Conservation (phyloP, 35 echinoderm and acorn worm species). For the Heliocidaris erythrogramma region DNA sequence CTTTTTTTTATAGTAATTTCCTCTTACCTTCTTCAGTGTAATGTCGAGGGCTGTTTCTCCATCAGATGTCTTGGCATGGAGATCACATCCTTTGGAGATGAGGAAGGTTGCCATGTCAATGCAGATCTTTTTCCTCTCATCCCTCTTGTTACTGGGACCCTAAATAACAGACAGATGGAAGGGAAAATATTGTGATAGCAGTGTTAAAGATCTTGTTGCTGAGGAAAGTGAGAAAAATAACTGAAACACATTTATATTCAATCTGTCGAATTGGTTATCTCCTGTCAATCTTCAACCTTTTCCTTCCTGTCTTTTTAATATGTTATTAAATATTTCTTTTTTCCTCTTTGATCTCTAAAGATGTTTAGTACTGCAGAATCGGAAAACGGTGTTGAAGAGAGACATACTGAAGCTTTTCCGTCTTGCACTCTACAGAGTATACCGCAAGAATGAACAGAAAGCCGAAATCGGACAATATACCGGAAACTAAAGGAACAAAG, state of each 20-base stretch:
- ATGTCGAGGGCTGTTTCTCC: constrained; percentile 81
- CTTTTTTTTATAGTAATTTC: no score
- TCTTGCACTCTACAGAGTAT: no score
- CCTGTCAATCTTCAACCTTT: no score
- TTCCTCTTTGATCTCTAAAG: no score
- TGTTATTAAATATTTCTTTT: neutral
- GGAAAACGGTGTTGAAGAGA: no score
- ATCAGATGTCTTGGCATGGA: constrained; percentile 51
- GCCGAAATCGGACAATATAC: no score
- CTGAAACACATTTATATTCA: neutral
- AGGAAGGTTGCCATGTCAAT: constrained; percentile 83
- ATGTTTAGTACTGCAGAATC: no score
- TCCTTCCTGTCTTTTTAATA: no score
- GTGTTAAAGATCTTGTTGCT: neutral
- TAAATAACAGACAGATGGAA: constrained; percentile 14
- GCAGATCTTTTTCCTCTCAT: constrained; percentile 58
- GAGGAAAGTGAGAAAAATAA: neutral
- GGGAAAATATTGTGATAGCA: neutral
- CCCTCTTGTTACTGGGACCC: neutral
- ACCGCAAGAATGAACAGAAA: no score
- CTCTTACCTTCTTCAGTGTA: constrained; percentile 73
- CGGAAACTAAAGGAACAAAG: no score
- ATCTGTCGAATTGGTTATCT: no score
- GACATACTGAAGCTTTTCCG: no score
- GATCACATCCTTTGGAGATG: constrained; percentile 75